A percentile compares a stretch with the other conserved stretches of the same genome.
phyloP scores from a whole-genome alignment of 2,888 invertebrate species.

The Phortica magna region DNA sequence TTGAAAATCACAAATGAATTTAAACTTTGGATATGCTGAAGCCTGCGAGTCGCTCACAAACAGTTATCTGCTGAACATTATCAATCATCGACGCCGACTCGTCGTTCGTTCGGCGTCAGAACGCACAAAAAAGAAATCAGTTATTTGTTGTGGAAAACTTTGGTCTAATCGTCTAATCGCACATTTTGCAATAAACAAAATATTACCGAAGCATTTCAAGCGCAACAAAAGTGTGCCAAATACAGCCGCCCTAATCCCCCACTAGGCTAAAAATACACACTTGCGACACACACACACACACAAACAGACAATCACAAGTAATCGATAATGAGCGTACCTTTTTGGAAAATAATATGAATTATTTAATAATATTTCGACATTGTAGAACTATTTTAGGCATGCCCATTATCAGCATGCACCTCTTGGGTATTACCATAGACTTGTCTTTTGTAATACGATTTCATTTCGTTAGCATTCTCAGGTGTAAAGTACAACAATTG shows the following conservation, averaged over 20 bases:
- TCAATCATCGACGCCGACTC: too few relatives aligned
- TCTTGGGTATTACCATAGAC: too few relatives aligned
- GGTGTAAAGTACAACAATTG: too few relatives aligned
- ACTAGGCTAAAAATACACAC: conserved; percentile 2
- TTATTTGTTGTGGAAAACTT: neutral
- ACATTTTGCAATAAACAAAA: conserved; percentile 14
- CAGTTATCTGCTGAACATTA: too few relatives aligned
- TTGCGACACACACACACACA: neutral
- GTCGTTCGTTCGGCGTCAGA: too few relatives aligned
- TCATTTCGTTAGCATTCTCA: too few relatives aligned
- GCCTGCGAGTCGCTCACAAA: too few relatives aligned
- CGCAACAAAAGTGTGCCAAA: conserved; percentile 6
- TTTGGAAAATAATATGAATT: neutral
- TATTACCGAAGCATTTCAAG: neutral
- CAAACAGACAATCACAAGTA: too few relatives aligned
- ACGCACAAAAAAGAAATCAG: neutral
- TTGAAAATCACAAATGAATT: too few relatives aligned
- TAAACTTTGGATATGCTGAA: too few relatives aligned
- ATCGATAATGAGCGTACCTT: too few relatives aligned
- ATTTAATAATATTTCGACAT: neutral
- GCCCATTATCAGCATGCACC: too few relatives aligned
- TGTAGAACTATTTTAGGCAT: neutral
- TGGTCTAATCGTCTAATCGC: neutral
- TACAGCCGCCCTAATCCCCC: neutral
- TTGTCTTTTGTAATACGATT: neutral